Evolutionary conservation across 1,140 invertebrate species (phyloP).

Genomic region (Neuroterus valhalla): DNA sequence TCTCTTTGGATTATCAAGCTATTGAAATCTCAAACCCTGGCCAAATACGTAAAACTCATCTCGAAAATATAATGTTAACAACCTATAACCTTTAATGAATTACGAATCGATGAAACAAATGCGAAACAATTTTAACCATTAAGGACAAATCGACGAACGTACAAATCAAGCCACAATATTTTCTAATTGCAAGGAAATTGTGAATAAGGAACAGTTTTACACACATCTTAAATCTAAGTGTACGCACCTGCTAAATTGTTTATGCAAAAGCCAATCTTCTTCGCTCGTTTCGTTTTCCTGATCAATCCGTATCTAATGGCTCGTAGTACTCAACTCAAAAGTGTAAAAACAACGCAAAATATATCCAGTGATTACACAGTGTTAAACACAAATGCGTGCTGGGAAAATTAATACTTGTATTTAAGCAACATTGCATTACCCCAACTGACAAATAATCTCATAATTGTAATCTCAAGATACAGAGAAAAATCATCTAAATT

Average conservation of each 20-base stretch:
- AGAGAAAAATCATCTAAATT: conserved; percentile 14
- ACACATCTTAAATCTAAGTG: conserved; percentile 32
- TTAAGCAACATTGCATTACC: background rate
- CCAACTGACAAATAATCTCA: conserved; percentile 28
- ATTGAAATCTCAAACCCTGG: too few species aligned
- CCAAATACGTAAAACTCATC: too few species aligned
- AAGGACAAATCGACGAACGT: too few species aligned
- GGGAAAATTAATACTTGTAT: conserved; percentile 40
- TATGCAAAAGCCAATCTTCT: conserved; percentile 45
- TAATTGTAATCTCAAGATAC: conserved; percentile 37
- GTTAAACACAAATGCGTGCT: conserved; percentile 64
- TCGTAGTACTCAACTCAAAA: conserved; percentile 61
- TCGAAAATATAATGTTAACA: too few species aligned
- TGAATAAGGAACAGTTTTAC: conserved; percentile 34
- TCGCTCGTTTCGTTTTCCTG: conserved; percentile 46
- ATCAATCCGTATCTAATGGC: conserved; percentile 58
- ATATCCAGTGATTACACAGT: conserved; percentile 59
- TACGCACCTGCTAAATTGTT: conserved; percentile 65
- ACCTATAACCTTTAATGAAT: too few species aligned
- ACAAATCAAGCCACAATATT: background rate
- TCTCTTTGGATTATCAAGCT: too few species aligned
- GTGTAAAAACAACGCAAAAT: conserved; percentile 59
- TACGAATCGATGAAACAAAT: too few species aligned
- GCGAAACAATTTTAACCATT: too few species aligned
- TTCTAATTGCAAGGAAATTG: background rate